Percentiles rank a stretch among this genome's conserved stretches.
These are phyloP conservation scores for Xiphorhynchus elegans DNA, from an alignment of 2,113 vertebrate species.

Conservation along the genomic window DNA sequence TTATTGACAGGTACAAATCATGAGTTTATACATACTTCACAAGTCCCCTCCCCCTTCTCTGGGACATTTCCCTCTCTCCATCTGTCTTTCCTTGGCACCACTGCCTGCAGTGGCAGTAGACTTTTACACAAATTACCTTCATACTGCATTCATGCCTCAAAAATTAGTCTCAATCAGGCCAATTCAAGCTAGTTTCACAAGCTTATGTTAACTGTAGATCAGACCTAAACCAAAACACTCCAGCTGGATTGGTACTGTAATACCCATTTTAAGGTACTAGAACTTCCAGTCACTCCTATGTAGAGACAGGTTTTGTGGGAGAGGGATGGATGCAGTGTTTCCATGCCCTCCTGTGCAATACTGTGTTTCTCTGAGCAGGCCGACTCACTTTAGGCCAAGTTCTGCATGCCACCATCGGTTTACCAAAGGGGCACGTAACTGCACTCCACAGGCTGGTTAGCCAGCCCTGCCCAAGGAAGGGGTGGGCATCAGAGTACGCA, in stretches of 20 bases:
- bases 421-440: neutral
- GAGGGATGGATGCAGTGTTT: neutral
- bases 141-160: neutral
- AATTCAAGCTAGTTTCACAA: neutral
- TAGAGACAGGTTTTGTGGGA: neutral
- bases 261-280: neutral
- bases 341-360: neutral
- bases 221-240: neutral
- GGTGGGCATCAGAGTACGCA: neutral
- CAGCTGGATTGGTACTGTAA: neutral
- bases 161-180: neutral
- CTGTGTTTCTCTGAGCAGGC: neutral
- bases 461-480: neutral
- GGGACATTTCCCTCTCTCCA: neutral
- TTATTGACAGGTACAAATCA: neutral
- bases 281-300: neutral
- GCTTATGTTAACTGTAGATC: neutral
- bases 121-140: conserved; percentile 1
- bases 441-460: accelerated
- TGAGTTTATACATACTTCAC: neutral
- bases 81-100: neutral
- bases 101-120: neutral
- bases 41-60: neutral
- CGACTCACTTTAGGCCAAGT: neutral
- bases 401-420: neutral